Evolutionary conservation across 2,888 invertebrate species (phyloP).

Genomic region (Pyrochroa serraticornis): DNA sequence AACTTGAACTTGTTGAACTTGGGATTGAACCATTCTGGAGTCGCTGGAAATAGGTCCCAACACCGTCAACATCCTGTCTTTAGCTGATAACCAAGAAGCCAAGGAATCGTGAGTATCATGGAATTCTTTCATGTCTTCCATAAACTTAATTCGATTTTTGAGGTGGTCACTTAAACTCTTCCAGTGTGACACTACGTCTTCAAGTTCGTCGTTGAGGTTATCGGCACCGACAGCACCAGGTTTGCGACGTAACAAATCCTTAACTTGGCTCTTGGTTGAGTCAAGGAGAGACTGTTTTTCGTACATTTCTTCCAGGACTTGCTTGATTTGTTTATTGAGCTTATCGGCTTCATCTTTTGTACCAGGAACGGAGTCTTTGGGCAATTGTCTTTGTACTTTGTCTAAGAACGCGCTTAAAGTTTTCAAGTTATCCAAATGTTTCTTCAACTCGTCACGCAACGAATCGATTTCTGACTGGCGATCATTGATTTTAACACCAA

Average conservation of each 20-base stretch:
- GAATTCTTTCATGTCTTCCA: slow-evolving; percentile 91
- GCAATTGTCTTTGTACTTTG: slow-evolving; percentile 84
- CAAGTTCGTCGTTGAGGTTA: slow-evolving; percentile 80
- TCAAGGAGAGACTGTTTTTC: slow-evolving; percentile 91
- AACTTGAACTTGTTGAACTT: slow-evolving; percentile 94
- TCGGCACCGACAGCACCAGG: slow-evolving; percentile 85
- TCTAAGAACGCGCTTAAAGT: slow-evolving; percentile 84
- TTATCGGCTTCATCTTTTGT: slow-evolving; percentile 92
- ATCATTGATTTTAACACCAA: slow-evolving; percentile 87
- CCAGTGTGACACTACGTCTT: slow-evolving; percentile 83
- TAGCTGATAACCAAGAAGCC: slow-evolving; percentile 86
- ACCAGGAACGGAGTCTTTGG: slow-evolving; percentile 78
- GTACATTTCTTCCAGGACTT: slow-evolving; percentile 88
- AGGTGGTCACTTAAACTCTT: slow-evolving; percentile 83
- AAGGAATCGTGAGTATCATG: slow-evolving; percentile 86
- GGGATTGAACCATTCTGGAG: slow-evolving; percentile 92
- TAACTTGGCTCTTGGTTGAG: slow-evolving; percentile 86
- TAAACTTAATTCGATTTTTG: slow-evolving; percentile 73
- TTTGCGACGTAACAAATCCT: slow-evolving; percentile 84
- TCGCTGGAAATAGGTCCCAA: slow-evolving; percentile 96
- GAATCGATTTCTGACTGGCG: slow-evolving; percentile 86
- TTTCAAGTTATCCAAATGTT: slow-evolving; percentile 82
- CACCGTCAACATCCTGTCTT: slow-evolving; percentile 94
- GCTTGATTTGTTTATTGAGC: slow-evolving; percentile 79
- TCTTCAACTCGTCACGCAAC: slow-evolving; percentile 81